Base-by-base conservation (phyloP, 1,140 invertebrate genomes). In the Diorhabda carinulata region DNA sequence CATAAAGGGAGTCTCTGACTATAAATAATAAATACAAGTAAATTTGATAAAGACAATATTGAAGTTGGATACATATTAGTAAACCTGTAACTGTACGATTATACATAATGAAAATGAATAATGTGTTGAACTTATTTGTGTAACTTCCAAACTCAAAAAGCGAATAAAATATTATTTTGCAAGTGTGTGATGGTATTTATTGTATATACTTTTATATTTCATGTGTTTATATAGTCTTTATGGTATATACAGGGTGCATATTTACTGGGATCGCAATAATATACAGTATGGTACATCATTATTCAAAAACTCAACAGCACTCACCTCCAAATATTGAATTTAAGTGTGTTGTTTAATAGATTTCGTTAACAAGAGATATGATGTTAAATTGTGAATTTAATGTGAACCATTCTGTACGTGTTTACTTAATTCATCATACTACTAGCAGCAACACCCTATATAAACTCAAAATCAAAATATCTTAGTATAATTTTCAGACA, bases 121-220 rank as follows among this genome's bases (percentile, higher is more conserved):
- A 52, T 52, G 47, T 52, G 47, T 52, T n/a, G 45, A 4, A 41
- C n/a, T 43, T 69, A 64, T 66, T 61, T 61, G 10, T 2, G 44
- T 56, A 60, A 25, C 43, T 25, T 45, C 57, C 43, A 59, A 64
- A 45, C 25, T 64, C 62, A 64, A 64, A 61, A 67, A 67, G 57
- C 67, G 45, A 68, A 62, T 40, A 61, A 62, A 56, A 63, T 58
- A 66, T 57, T 6, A 52, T 52, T 52, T 41, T 57, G 67, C 67
- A 68, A 68, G 67, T 52, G 67, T 68, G 67, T 68, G 67, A 68
- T 63, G 67, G 61, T 56, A 67, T 60, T 67, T 62, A 25, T 43
- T 62, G 41, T 62, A 62, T 43, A 62, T 25, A 6, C 40, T 41
- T 59, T 59, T 41, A 59, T 25, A 6, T 59, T 7, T 56, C 52